These are phyloP conservation scores for Orthosia incerta DNA, from an alignment of 2,888 invertebrate species.

Conservation along the genomic window DNA sequence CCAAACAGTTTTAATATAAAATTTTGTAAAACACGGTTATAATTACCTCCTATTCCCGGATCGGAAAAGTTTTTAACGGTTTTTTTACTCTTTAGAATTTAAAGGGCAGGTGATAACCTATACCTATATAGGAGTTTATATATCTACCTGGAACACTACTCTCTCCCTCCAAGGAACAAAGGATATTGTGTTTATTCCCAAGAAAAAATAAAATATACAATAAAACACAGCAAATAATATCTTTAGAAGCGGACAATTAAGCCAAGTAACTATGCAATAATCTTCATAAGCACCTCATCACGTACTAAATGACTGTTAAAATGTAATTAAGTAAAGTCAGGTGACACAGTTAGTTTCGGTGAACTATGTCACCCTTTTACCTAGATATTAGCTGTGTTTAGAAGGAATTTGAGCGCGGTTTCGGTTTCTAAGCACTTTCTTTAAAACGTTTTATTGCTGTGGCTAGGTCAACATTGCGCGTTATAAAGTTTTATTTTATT, in stretches of 20 bases:
- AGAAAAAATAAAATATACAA: neutral
- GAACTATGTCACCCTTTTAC: constrained; percentile 62
- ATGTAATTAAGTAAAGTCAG: constrained; percentile 45
- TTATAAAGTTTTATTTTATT: constrained; percentile 39
- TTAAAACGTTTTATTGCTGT: constrained; percentile 43
- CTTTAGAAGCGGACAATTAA: neutral
- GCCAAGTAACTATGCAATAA: neutral
- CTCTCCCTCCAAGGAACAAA: neutral
- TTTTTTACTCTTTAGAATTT: neutral
- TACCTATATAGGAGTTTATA: neutral
- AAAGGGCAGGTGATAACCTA: too few species aligned
- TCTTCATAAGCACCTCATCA: constrained; percentile 34
- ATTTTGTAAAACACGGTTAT: neutral
- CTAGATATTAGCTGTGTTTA: constrained; percentile 39
- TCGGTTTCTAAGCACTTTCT: constrained; percentile 62
- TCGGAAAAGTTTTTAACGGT: neutral
- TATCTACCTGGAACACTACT: neutral
- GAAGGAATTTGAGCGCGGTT: constrained; percentile 36
- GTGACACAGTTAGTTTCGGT: constrained; percentile 43
- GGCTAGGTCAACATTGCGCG: constrained; percentile 43
- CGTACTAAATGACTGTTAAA: constrained; percentile 22
- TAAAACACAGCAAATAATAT: neutral
- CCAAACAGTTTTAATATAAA: neutral
- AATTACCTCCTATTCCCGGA: neutral
- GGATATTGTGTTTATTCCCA: neutral